phyloP scores from a whole-genome alignment of 2,888 invertebrate genomes.

The Craniophora ligustri region DNA sequence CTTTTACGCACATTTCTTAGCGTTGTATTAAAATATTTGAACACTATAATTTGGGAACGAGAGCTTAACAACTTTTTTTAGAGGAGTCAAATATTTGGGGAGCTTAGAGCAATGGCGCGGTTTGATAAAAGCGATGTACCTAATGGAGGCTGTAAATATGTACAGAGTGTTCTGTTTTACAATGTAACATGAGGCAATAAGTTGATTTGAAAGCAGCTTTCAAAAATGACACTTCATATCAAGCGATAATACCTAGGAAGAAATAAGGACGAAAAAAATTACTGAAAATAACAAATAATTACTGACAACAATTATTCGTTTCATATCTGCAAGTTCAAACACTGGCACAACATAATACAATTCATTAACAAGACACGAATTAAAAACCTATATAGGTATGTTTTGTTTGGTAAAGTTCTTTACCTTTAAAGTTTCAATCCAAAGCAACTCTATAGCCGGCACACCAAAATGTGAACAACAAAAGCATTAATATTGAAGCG shows the following conservation, averaged over 20 bases:
- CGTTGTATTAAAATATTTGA: constrained; percentile 84
- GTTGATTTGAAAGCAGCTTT: no score
- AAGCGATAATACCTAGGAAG: no score
- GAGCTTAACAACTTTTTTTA: constrained; percentile 72
- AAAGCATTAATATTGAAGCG: constrained; percentile 38
- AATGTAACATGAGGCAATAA: background rate
- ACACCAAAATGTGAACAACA: constrained; percentile 24
- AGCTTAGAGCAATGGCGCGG: constrained; percentile 44
- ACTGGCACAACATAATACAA: no score
- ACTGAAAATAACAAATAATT: no score
- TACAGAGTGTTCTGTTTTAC: background rate
- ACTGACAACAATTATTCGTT: no score
- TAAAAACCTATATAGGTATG: no score
- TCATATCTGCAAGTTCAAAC: no score
- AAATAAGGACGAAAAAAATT: no score
- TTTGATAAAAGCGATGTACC: constrained; percentile 30
- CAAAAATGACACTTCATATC: no score
- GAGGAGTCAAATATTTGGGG: constrained; percentile 64
- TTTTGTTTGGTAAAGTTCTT: background rate
- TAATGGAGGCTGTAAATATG: constrained; percentile 21
- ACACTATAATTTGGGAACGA: constrained; percentile 84
- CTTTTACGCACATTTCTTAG: constrained; percentile 85
- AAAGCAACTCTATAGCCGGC: constrained; percentile 40
- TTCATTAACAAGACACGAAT: no score
- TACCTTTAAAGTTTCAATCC: constrained; percentile 16